Evolutionary conservation across 2,113 vertebrate species (phyloP).

Genomic region (Sterrhoptilus dennistouni): DNA sequence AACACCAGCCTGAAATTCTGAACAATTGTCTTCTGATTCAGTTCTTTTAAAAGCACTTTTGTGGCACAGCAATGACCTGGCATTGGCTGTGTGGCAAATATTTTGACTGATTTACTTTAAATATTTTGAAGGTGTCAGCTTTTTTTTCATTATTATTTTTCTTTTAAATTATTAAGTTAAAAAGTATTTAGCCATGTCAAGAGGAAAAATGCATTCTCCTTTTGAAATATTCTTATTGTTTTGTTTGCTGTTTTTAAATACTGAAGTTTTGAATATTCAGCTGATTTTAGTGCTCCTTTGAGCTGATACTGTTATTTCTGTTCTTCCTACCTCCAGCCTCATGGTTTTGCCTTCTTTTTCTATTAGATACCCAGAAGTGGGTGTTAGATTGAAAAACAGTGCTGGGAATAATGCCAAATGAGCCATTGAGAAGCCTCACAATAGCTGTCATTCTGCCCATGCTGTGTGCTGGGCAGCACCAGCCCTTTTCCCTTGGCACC

Average conservation of each 20-base stretch:
- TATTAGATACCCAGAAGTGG: not conserved
- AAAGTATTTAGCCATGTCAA: not conserved
- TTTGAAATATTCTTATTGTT: not conserved
- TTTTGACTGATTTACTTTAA: not conserved
- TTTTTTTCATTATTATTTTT: not conserved
- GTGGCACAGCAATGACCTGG: not conserved
- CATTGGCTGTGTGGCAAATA: not conserved
- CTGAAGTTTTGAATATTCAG: not conserved
- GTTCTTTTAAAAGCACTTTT: not conserved
- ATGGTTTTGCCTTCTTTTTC: not conserved
- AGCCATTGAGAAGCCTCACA: not conserved
- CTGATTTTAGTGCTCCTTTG: not conserved
- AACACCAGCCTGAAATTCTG: not conserved
- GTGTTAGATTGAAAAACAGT: not conserved
- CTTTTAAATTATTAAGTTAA: not conserved
- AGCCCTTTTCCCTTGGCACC: not conserved
- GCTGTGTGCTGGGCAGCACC: not conserved
- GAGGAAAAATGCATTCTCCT: not conserved
- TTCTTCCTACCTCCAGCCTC: not conserved
- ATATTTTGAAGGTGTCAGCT: not conserved
- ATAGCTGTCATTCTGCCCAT: not conserved
- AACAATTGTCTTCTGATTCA: not conserved
- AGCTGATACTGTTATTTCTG: not conserved
- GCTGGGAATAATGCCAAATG: not conserved
- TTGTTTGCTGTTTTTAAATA: not conserved